Percentiles rank a stretch among this genome's conserved stretches.
Evolutionary conservation across 2,888 invertebrate species (phyloP).

Genomic region (Gandaritis pyraliata): DNA sequence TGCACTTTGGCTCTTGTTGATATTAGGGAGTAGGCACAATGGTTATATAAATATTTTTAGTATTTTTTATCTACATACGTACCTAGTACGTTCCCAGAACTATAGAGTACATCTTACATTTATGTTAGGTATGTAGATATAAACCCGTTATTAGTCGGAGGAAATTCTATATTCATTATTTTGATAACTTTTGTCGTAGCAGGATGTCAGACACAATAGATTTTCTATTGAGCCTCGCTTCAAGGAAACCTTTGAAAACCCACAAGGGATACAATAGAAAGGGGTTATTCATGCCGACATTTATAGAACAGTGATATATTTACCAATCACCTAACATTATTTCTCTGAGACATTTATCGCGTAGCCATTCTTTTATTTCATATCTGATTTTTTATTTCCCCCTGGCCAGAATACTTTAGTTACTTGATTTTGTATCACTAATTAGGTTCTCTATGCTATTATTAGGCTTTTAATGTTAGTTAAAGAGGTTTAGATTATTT

Average conservation of each 20-base stretch:
- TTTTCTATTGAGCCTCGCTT: too few species aligned
- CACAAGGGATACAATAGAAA: too few species aligned
- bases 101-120: constrained; percentile 10
- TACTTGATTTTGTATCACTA: constrained; percentile 14
- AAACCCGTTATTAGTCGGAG: neutral
- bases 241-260: too few species aligned
- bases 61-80: constrained; percentile 4
- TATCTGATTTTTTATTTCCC: too few species aligned
- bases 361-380: constrained; percentile 11
- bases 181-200: too few species aligned
- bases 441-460: constrained; percentile 13
- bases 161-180: too few species aligned
- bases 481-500: constrained; percentile 2
- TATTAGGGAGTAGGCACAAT: constrained; percentile 72
- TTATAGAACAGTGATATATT: neutral
- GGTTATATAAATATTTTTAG: constrained; percentile 47
- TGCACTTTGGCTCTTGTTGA: constrained; percentile 32
- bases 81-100: constrained; percentile 5
- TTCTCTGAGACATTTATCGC: constrained; percentile 6
- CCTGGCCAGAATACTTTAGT: constrained; percentile 2
- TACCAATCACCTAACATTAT: neutral
- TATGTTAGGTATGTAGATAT: neutral
- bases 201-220: too few species aligned
- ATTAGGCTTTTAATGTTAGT: constrained; percentile 23
- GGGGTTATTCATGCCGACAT: neutral